Conservation (phyloP, 2,888 invertebrate species). For the Lepidochitona cinerea region DNA sequence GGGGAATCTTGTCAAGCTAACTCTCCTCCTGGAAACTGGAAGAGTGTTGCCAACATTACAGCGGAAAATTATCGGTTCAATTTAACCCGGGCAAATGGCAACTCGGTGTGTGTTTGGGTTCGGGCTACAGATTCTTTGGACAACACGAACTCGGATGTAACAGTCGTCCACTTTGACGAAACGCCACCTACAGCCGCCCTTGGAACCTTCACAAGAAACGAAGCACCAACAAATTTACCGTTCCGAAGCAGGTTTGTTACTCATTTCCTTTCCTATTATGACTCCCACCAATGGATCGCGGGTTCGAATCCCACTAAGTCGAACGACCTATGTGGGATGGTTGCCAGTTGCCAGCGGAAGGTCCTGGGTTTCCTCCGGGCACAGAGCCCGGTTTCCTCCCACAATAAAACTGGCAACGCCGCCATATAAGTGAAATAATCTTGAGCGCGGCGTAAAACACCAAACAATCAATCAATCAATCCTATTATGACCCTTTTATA, state of each 20-base stretch:
- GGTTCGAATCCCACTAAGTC: too few species aligned
- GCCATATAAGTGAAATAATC: too few species aligned
- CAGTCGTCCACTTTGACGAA: constrained; percentile 32
- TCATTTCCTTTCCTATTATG: too few species aligned
- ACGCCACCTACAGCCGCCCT: constrained; percentile 13
- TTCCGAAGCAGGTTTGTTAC: constrained; percentile 19
- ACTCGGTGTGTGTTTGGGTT: constrained; percentile 34
- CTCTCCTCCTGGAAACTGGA: neutral
- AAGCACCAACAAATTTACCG: neutral
- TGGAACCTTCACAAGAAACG: neutral
- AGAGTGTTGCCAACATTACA: neutral
- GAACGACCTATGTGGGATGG: too few species aligned
- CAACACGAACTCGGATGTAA: constrained; percentile 17
- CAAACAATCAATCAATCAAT: too few species aligned
- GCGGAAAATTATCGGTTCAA: neutral
- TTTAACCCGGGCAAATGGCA: constrained; percentile 14
- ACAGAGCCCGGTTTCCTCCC: too few species aligned
- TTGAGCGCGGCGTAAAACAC: too few species aligned
- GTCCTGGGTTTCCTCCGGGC: too few species aligned
- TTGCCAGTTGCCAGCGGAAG: too few species aligned
- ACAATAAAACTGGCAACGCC: too few species aligned
- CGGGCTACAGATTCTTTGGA: constrained; percentile 33
- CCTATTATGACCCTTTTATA: too few species aligned
- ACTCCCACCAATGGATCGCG: too few species aligned
- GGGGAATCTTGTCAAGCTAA: neutral